A percentile compares a stretch with the other conserved stretches of the same genome.
Conservation (phyloP, 1,140 invertebrate genomes). For the Daktulosphaira vitifoliae region DNA sequence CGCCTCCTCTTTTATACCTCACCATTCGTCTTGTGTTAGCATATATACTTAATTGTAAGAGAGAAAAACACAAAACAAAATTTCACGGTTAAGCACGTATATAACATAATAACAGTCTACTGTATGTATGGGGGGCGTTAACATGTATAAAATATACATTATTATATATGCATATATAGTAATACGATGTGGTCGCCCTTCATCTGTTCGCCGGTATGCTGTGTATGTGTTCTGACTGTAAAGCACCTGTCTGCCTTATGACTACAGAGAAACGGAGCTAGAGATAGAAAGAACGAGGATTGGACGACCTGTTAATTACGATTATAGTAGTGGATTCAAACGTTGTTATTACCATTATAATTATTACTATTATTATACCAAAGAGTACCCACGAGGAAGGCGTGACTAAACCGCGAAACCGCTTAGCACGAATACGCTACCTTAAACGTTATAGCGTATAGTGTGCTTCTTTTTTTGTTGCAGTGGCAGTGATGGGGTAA, state of each 20-base stretch:
- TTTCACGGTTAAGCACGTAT: not conserved
- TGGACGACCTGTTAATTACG: constrained; percentile 15
- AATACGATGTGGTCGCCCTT: no score
- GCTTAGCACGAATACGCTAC: constrained; percentile 15
- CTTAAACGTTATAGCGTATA: constrained; percentile 9
- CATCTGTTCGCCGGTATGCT: no score
- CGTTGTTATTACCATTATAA: no score
- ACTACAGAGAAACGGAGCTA: no score
- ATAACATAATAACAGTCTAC: constrained; percentile 7
- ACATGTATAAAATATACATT: not conserved
- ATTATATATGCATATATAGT: not conserved
- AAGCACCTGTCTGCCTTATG: no score
- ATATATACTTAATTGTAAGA: not conserved
- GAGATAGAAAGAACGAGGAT: no score
- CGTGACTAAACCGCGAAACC: constrained; percentile 24
- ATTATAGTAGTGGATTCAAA: not conserved
- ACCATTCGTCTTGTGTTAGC: not conserved
- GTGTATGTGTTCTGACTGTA: no score
- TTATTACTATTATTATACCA: no score
- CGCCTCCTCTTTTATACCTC: not conserved
- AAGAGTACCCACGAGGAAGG: not conserved
- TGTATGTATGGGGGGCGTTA: not conserved
- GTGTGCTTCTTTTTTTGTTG: no score
- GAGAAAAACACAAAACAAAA: not conserved
- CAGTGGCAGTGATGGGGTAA: no score